Base-by-base conservation (phyloP, 2,113 vertebrate species). In the Chaetops frenatus region DNA sequence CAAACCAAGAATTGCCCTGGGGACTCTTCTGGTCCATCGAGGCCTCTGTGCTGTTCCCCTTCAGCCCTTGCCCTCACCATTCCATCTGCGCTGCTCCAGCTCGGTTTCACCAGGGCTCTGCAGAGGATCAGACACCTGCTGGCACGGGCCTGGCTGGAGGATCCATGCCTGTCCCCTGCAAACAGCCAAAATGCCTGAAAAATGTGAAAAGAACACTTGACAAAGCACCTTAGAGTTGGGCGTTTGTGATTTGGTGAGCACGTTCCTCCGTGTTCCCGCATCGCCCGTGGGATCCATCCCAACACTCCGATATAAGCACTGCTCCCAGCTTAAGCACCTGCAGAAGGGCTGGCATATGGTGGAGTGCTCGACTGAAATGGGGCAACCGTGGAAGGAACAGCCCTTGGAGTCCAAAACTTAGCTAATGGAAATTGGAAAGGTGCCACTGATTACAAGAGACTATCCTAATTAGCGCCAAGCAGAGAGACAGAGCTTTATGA, bases 81-180 rank as follows among this genome's bases (percentile, higher is more conserved):
- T 38, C 36, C 23, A 0, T 18, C 36, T 0, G 7, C 10, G 27
- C 36, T 11, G 1, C 3, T 1, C 9, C 81, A 80, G 58, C 35
- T 31, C 4, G 1, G 24, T 50, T 81, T n/a, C 6, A 3, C 31
- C 2, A 0, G 8, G 4, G 18, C 29, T 60, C 29, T 0, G 1
- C 2, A 0, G 31, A 69, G 40, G 14, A 48, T 38, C 48, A 62
- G 44, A 21, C 4, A 0, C 23, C 66, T 60, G 40, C 56, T 53
- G 25, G 5, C 25, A 19, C 0, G 2, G 29, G 20, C 29, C 15
- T 0, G 1, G 22, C 12, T 40, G 45, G 11, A 57, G 28, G 9
- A 8, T 50, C 13, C 12, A 15, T 0, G 0, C 11, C 60, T 14
- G 6, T 6, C 15, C 57, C n/a, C 65, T n/a, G 50, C 6, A 56